Percentiles rank a stretch among this genome's conserved stretches.
These are phyloP conservation scores for Drosophila borborema DNA, from an alignment of 2,888 invertebrate genomes.

Conservation along the genomic window DNA sequence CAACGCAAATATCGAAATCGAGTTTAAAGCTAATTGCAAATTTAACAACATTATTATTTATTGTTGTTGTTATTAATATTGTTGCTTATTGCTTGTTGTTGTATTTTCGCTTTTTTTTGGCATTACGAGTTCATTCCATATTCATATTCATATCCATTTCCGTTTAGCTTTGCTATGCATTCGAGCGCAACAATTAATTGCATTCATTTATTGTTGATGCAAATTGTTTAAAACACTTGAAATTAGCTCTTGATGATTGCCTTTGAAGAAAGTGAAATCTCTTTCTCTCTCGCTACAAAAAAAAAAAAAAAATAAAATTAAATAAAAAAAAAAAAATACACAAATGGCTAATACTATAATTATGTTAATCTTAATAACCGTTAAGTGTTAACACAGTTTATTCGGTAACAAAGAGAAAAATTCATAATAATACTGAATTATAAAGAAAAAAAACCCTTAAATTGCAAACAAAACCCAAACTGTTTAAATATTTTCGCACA, in stretches of 20 bases:
- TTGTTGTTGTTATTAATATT: not conserved
- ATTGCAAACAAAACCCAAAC: constrained; percentile 68
- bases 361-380: constrained; percentile 67
- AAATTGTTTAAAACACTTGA: constrained; percentile 58
- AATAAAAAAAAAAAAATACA: not conserved
- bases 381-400: constrained; percentile 45
- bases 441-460: constrained; percentile 26
- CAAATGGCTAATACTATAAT: constrained; percentile 51
- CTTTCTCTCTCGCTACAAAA: constrained; percentile 7
- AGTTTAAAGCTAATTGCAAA: constrained; percentile 62
- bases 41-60: constrained; percentile 51
- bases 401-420: constrained; percentile 22
- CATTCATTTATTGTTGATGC: constrained; percentile 42
- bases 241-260: constrained; percentile 58
- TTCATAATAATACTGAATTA: constrained; percentile 14
- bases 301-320: not conserved
- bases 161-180: constrained; percentile 62
- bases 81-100: constrained; percentile 24
- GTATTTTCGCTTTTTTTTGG: constrained; percentile 49
- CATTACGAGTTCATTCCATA: constrained; percentile 30
- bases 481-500: constrained; percentile 70
- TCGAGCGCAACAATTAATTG: constrained; percentile 78
- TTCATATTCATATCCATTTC: constrained; percentile 55
- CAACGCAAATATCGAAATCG: constrained; percentile 70
- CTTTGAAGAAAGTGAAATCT: constrained; percentile 74